Percentiles rank a stretch among this genome's conserved stretches.
Evolutionary conservation across 1,140 invertebrate species (phyloP).

Genomic region (Drosophila pseudoobscura): DNA sequence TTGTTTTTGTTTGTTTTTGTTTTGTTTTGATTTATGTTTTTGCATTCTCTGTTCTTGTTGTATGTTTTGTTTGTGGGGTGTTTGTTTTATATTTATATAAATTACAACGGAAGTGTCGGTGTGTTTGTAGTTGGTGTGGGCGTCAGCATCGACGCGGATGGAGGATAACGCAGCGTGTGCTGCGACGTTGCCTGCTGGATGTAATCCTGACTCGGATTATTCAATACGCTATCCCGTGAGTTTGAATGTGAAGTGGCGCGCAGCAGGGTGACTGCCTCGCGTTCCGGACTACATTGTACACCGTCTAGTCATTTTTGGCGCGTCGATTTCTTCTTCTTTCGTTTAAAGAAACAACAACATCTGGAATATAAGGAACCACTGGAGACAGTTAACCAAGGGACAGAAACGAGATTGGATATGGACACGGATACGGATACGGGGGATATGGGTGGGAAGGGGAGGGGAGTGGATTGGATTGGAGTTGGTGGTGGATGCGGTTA

Average conservation of each 20-base stretch:
- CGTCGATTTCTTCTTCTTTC: constrained; percentile 96
- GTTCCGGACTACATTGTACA: constrained; percentile 85
- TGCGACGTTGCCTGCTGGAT: constrained; percentile 83
- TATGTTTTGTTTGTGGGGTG: constrained; percentile 40
- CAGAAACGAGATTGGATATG: constrained; percentile 47
- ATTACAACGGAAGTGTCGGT: constrained; percentile 84
- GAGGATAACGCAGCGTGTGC: constrained; percentile 84
- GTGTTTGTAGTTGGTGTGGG: constrained; percentile 84
- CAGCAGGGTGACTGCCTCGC: constrained; percentile 87
- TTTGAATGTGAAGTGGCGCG: constrained; percentile 88
- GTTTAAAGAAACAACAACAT: constrained; percentile 98
- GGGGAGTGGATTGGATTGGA: constrained; percentile 43
- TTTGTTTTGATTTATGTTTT: constrained; percentile 14
- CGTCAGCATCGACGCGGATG: constrained; percentile 83
- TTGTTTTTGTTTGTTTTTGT: constrained; percentile 27
- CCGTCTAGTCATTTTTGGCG: constrained; percentile 84
- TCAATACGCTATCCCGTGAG: constrained; percentile 87
- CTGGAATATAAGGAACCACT: constrained; percentile 86
- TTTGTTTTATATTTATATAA: constrained; percentile 68
- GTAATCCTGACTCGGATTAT: constrained; percentile 84
- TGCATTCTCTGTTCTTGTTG: constrained; percentile 37
- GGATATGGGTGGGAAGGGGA: constrained; percentile 33
- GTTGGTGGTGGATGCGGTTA: constrained; percentile 25
- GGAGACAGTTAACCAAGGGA: constrained; percentile 69
- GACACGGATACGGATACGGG: constrained; percentile 37